phyloP scores from a whole-genome alignment of 1,140 invertebrate genomes.

The Dinoponera quadriceps region DNA sequence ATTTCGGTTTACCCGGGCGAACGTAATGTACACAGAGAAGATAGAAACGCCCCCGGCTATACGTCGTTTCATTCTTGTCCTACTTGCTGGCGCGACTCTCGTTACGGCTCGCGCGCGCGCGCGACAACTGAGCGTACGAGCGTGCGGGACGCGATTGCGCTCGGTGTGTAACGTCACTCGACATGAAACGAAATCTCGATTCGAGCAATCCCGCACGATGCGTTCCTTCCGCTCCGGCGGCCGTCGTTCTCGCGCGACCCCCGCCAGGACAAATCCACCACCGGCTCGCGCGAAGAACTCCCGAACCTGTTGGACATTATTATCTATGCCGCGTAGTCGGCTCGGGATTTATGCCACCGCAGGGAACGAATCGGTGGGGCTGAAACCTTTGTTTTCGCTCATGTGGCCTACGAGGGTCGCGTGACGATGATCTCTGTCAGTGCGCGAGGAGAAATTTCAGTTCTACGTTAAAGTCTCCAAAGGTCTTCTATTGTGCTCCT shows the following conservation, averaged over 20 bases:
- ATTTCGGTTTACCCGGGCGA: slow-evolving; percentile 43
- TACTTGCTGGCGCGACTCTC: slow-evolving; percentile 32
- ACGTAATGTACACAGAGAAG: slow-evolving; percentile 54
- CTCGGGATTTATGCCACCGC: not conserved
- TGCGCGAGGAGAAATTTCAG: no score
- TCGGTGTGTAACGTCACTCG: slow-evolving; percentile 18
- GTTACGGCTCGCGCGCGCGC: slow-evolving; percentile 31
- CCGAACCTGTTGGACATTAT: slow-evolving; percentile 58
- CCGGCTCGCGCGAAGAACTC: slow-evolving; percentile 10
- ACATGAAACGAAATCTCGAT: slow-evolving; percentile 53
- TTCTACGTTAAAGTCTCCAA: no score
- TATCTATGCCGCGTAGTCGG: slow-evolving; percentile 43
- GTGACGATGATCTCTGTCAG: no score
- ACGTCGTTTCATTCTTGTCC: slow-evolving; percentile 49
- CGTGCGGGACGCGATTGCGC: slow-evolving; percentile 29
- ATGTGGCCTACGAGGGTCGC: no score
- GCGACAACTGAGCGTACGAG: not conserved
- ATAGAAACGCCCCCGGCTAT: slow-evolving; percentile 43
- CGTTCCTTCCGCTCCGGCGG: not conserved
- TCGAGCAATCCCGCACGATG: slow-evolving; percentile 19
- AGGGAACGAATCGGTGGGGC: not conserved
- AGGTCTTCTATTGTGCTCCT: no score
- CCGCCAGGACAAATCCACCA: not conserved
- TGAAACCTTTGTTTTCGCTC: no score
- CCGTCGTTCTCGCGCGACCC: not conserved